phyloP scores from a whole-genome alignment of 1,140 invertebrate species.

The Schlechtendalia chinensis region DNA sequence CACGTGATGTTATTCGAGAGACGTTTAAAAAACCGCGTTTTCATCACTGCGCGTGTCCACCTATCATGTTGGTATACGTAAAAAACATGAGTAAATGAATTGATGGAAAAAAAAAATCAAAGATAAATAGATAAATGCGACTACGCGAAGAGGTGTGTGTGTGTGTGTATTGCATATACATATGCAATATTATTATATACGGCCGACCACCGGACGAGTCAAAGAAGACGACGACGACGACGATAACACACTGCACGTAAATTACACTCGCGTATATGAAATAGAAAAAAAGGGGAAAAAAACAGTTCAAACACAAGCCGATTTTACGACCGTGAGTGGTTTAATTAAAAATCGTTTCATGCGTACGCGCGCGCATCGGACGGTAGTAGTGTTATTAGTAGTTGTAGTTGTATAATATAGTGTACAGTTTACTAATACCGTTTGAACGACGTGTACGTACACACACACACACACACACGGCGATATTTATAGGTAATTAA shows the following conservation, averaged over 20 bases:
- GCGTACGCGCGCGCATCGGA: background rate
- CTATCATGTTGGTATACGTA: too few species aligned
- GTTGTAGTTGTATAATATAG: background rate
- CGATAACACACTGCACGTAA: background rate
- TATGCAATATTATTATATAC: too few species aligned
- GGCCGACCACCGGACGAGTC: background rate
- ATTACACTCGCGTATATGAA: background rate
- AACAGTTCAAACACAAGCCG: background rate
- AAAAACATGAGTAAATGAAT: too few species aligned
- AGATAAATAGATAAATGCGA: too few species aligned
- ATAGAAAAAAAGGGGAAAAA: background rate
- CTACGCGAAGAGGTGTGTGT: too few species aligned
- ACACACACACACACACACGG: background rate
- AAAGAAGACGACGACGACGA: background rate
- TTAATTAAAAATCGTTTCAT: conserved; percentile 39
- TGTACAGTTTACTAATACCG: background rate
- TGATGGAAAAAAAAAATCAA: too few species aligned
- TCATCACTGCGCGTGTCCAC: too few species aligned
- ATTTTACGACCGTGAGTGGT: conserved; percentile 24
- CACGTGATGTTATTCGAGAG: too few species aligned
- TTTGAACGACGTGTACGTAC: background rate
- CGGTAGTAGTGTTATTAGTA: background rate
- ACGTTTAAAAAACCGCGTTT: too few species aligned
- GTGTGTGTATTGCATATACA: too few species aligned
- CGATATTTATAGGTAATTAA: conserved; percentile 28